phyloP scores from a whole-genome alignment of 2,797 vertebrate species.

The Loriculus beryllinus region DNA sequence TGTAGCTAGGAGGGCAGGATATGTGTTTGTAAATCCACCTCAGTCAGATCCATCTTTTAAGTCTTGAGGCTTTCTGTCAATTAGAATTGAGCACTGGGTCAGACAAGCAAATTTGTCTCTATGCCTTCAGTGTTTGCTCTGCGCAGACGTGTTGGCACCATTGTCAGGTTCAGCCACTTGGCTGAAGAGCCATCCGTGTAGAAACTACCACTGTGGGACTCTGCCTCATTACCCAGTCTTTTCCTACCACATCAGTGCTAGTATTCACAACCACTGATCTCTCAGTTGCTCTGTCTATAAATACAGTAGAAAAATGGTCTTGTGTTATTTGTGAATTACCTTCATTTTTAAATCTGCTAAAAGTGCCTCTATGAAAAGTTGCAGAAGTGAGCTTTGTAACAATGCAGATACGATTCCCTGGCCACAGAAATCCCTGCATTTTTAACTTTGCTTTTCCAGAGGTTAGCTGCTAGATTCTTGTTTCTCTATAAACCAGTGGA shows the following conservation, averaged over 20 bases:
- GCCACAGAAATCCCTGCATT: neutral
- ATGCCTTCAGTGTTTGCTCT: neutral
- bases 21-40: neutral
- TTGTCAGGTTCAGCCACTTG: accelerated
- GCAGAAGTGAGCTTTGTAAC: neutral
- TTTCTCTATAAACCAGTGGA: neutral
- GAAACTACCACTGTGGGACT: neutral
- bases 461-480: neutral
- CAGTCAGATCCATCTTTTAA: neutral
- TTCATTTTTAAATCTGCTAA: neutral
- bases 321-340: neutral
- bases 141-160: neutral
- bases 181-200: neutral
- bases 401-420: neutral
- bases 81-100: neutral
- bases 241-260: neutral
- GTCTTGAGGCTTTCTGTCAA: neutral
- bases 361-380: neutral
- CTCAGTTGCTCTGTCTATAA: neutral
- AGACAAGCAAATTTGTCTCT: neutral
- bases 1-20: neutral
- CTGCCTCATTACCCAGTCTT: neutral
- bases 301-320: neutral
- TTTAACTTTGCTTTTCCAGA: neutral
- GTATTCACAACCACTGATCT: neutral